Conservation (phyloP, 2,888 invertebrate genomes). For the Imbricaverruca yamaguchii region DNA sequence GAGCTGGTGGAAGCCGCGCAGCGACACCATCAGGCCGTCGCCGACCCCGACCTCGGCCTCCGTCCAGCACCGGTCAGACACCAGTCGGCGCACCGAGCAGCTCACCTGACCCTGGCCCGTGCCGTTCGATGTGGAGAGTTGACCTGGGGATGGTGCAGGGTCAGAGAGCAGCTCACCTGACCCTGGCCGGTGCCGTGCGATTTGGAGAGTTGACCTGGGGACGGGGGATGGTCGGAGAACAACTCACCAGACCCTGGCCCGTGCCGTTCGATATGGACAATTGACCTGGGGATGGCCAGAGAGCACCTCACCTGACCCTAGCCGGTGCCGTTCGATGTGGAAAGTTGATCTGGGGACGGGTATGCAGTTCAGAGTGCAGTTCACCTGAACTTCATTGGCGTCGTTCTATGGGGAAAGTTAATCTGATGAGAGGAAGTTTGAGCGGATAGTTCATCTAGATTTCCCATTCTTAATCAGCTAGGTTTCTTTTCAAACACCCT, state of each 20-base stretch:
- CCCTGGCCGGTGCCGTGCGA: constrained; percentile 72
- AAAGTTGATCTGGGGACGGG: constrained; percentile 53
- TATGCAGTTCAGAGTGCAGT: constrained; percentile 56
- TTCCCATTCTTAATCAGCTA: no score
- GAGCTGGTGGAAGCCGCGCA: constrained; percentile 70
- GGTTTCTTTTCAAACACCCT: no score
- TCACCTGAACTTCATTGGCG: background rate
- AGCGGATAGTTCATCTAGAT: no score
- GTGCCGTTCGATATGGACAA: constrained; percentile 81
- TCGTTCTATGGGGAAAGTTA: no score
- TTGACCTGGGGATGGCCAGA: constrained; percentile 56
- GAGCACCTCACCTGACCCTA: constrained; percentile 45
- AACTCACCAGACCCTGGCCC: constrained; percentile 45
- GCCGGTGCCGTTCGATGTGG: constrained; percentile 81
- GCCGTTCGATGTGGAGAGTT: constrained; percentile 78
- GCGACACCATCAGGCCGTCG: constrained; percentile 66
- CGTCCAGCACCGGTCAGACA: constrained; percentile 77
- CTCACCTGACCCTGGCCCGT: constrained; percentile 54
- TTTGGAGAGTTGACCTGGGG: constrained; percentile 59
- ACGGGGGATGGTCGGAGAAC: constrained; percentile 54
- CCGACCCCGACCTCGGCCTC: constrained; percentile 80
- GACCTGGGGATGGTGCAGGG: constrained; percentile 52
- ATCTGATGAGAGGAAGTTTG: no score
- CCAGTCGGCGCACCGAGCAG: constrained; percentile 58
- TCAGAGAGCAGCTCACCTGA: constrained; percentile 51